Evolutionary conservation across 2,888 invertebrate species (phyloP), one percentile per base, ranked within the genome.

Genomic region (Lasioglossum marginatum): DNA sequence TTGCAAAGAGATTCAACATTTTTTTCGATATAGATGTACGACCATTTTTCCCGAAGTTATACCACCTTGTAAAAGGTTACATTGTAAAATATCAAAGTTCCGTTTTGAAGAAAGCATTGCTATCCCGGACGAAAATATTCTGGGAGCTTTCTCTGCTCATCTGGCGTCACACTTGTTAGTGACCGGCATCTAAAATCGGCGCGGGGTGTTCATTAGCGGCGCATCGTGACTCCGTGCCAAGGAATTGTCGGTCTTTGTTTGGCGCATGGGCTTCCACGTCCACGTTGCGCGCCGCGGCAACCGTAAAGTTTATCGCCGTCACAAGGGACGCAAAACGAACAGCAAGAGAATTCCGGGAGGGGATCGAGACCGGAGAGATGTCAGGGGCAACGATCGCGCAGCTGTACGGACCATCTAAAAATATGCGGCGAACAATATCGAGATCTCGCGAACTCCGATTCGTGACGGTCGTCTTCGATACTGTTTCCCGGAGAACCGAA

Each of bases 181-280:
- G 88, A 89, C 83, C 78, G 79, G 86, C 86, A 76, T 90, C 88
- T 88, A 90, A 90, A 90, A 90, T 90, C 86, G 89, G 84, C 86
- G 83, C 81, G 74, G 87, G 84, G 79, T 89, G 90, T 90, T 90
- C 90, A 88, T 90, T 90, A 90, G 86, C 78, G 68, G 78, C 81
- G 70, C 79, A 77, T 83, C 83, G 85, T 77, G 86, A 89, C 87
- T 84, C 63, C 14, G 83, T 90, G 90, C 90, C 90, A 89, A 89
- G 86, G 82, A 86, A 90, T 85, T 74, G 72, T 90, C 88, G 78
- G 72, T 89, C 87, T 89, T 90, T 87, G 90, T 91, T 91, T 79
- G 60, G 40, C 19, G 57, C 70, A 52, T 57, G 79, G 57, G n/a
- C 63, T 43, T 52, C 63, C 45, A 8, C 57, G 48, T 52, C 63